Conservation (phyloP, 2,113 vertebrate species). For the Aegithalos caudatus region DNA sequence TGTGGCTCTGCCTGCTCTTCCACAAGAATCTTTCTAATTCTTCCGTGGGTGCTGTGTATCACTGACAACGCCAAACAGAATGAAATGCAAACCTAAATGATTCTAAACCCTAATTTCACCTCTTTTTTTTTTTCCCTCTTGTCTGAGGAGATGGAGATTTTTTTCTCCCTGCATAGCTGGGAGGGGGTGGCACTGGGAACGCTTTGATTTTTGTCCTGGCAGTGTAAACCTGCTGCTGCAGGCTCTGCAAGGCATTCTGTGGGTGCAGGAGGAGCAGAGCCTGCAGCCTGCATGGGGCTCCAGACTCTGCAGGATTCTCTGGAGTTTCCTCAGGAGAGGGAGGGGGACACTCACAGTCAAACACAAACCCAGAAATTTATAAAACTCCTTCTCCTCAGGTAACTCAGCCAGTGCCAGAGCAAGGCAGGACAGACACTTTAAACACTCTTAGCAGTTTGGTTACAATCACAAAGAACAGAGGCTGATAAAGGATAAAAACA, state of each 20-base stretch:
- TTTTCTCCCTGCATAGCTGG: neutral
- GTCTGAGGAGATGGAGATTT: neutral
- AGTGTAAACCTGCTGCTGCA: conserved; percentile 12
- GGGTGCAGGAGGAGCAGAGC: neutral
- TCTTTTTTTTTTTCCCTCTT: neutral
- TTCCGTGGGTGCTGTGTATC: neutral
- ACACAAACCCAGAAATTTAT: neutral
- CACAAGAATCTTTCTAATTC: neutral
- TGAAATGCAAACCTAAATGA: neutral
- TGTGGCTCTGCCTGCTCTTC: conserved; percentile 4
- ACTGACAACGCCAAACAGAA: neutral
- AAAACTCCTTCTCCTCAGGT: neutral
- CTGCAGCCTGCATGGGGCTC: neutral
- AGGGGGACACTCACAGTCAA: neutral
- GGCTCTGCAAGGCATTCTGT: neutral
- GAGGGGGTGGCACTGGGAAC: neutral
- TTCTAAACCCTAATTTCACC: neutral
- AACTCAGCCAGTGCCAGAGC: neutral
- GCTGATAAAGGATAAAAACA: neutral
- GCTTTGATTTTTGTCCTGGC: neutral
- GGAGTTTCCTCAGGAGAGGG: neutral
- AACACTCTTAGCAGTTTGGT: neutral
- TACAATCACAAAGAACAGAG: neutral
- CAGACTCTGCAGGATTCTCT: neutral
- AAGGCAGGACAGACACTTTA: neutral